Evolutionary conservation across 2,888 invertebrate species (phyloP).

Genomic region (Petrophora chlorosata): DNA sequence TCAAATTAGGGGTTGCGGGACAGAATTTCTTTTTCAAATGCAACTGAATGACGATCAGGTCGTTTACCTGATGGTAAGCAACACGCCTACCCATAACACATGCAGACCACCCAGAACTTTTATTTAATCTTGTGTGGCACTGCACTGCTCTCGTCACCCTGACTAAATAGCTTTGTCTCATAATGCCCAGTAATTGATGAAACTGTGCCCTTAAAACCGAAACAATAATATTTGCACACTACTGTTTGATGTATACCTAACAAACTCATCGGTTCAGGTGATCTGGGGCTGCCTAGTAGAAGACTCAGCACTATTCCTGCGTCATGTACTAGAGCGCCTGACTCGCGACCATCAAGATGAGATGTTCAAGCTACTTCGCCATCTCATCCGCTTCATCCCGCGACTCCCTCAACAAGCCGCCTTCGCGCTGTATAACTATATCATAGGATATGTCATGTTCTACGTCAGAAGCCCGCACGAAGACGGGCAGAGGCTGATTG

Average conservation of each 20-base stretch:
- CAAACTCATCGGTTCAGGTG: slow-evolving; percentile 81
- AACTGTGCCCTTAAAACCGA: no score
- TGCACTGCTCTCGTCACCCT: no score
- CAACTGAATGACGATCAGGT: no score
- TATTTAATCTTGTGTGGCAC: no score
- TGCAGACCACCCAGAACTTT: no score
- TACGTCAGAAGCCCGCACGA: slow-evolving; percentile 98
- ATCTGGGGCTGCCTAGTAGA: slow-evolving; percentile 99
- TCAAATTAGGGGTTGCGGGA: no score
- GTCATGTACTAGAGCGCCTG: slow-evolving; percentile 97
- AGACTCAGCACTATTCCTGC: slow-evolving; percentile 97
- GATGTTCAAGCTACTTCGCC: slow-evolving; percentile 96
- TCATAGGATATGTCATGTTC: slow-evolving; percentile 99
- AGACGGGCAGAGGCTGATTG: slow-evolving; percentile 96
- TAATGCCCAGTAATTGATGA: no score
- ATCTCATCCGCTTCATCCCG: slow-evolving; percentile 96
- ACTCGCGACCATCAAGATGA: slow-evolving; percentile 97
- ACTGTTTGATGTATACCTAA: not conserved
- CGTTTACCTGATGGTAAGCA: no score
- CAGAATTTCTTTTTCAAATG: no score
- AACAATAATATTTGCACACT: not conserved
- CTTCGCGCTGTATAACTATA: slow-evolving; percentile 98
- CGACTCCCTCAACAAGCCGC: slow-evolving; percentile 98
- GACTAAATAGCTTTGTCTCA: no score
- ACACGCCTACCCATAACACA: no score